Conservation (phyloP, 2,113 vertebrate genomes). For the Xenopus laevis region DNA sequence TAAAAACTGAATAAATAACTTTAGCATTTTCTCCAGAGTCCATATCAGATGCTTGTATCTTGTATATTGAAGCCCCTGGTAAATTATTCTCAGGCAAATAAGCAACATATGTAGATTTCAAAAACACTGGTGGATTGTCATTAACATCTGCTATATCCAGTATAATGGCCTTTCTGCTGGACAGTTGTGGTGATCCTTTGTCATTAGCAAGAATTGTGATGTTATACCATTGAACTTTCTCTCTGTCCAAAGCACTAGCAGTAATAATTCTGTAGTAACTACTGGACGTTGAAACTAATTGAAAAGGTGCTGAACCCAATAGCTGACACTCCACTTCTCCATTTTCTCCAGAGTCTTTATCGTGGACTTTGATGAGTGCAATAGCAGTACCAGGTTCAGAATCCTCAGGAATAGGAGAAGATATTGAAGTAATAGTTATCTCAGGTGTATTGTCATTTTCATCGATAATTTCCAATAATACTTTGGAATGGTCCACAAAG, state of each 20-base stretch:
- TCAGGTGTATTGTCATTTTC: constrained; percentile 78
- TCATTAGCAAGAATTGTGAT: constrained; percentile 55
- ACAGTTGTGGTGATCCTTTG: constrained; percentile 63
- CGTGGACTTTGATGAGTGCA: constrained; percentile 56
- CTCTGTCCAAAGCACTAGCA: constrained; percentile 59
- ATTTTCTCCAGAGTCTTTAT: constrained; percentile 58
- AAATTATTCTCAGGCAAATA: constrained; percentile 63
- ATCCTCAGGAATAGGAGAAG: constrained; percentile 59
- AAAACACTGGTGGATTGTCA: constrained; percentile 54
- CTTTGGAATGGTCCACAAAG: constrained; percentile 57
- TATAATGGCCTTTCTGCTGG: constrained; percentile 63
- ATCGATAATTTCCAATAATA: constrained; percentile 66
- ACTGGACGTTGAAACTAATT: constrained; percentile 55
- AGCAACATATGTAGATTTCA: constrained; percentile 48
- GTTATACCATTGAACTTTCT: constrained; percentile 52
- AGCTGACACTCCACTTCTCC: constrained; percentile 53
- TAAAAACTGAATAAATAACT: constrained; percentile 59
- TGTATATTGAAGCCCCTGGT: constrained; percentile 55
- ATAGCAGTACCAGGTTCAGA: constrained; percentile 57
- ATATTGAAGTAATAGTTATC: constrained; percentile 67
- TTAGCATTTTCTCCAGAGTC: constrained; percentile 64
- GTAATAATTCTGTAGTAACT: constrained; percentile 66
- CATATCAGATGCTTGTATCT: constrained; percentile 52
- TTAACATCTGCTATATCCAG: constrained; percentile 58
- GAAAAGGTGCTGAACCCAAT: constrained; percentile 42